Base-by-base conservation (phyloP, 2,797 vertebrate genomes). In the Alectoris magna region DNA sequence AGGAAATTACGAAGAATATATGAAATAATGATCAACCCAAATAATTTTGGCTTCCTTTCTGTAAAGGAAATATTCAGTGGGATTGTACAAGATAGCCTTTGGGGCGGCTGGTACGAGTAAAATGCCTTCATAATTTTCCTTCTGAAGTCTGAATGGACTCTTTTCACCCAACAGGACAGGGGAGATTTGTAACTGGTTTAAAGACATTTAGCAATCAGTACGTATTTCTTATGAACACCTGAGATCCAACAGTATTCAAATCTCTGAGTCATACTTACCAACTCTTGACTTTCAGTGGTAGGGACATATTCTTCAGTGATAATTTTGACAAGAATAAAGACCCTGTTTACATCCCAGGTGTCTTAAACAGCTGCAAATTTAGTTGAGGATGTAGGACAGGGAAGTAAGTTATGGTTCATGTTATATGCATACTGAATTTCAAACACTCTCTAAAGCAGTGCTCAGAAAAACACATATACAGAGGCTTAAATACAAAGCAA, bases 371-470 rank as follows among this genome's bases (percentile, higher is more conserved):
- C 26, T 55, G 60, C 76, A 82, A 73, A 88, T 27, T 88, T 90
- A 84, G 49, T 80, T 93, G 62, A 55, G 53, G 51, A 68, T 80
- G 24, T 79, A 90, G 53, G 68, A 90, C 24, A 90, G 43, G 23
- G 48, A 49, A 49, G 24, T 63, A 84, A 80, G 62, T 71, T 89
- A 77, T 26, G 60, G 31, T 59, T 82, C 71, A 89, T 87, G 91
- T 41, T 41, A 87, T 81, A 56, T 9, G 55, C 17, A 43, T 68
- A 85, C 36, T 72, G 41, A 29, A 31, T 91, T 94, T 91, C 58
- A 92, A 94, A 94, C 44, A n/a, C 36, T 80, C 53, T 87, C 21
- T 71, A 83, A 93, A 92, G 84, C 69, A 91, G 29, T 39, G 81
- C 49, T 83, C 58, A 90, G 53, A 39, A 91, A 88, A 94, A 71